phyloP scores from a whole-genome alignment of 2,888 invertebrate species.

The Pharmacophagus antenor region DNA sequence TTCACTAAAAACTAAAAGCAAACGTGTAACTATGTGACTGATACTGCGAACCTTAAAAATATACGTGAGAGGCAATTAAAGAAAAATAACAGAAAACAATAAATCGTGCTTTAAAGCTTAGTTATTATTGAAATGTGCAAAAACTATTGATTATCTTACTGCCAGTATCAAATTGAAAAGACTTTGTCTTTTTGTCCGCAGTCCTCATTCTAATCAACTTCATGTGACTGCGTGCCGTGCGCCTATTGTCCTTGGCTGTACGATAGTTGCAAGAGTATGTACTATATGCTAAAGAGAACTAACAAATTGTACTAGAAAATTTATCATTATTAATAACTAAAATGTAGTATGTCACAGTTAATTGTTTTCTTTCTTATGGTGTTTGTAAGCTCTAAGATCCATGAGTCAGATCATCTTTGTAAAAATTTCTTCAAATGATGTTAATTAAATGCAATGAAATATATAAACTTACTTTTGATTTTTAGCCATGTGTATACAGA shows the following conservation, averaged over 20 bases:
- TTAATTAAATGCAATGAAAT: background rate
- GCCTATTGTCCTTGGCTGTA: conserved; percentile 70
- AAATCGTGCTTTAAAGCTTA: conserved; percentile 24
- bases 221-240: conserved; percentile 81
- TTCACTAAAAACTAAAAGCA: conserved; percentile 10
- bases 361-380: no score
- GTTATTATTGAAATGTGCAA: conserved; percentile 32
- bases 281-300: conserved; percentile 9
- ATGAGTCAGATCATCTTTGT: background rate
- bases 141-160: conserved; percentile 61
- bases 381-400: background rate
- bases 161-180: conserved; percentile 83
- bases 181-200: conserved; percentile 78
- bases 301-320: conserved; percentile 8
- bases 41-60: conserved; percentile 1
- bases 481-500: conserved; percentile 95
- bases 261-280: conserved; percentile 46
- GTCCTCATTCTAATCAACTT: conserved; percentile 84
- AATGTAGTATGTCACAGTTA: background rate
- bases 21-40: background rate
- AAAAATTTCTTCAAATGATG: background rate
- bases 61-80: background rate
- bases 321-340: background rate
- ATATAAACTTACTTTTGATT: conserved; percentile 92
- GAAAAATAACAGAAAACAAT: conserved; percentile 1